Evolutionary conservation across 2,113 vertebrate species (phyloP).

Genomic region (Pterocles burchelli): DNA sequence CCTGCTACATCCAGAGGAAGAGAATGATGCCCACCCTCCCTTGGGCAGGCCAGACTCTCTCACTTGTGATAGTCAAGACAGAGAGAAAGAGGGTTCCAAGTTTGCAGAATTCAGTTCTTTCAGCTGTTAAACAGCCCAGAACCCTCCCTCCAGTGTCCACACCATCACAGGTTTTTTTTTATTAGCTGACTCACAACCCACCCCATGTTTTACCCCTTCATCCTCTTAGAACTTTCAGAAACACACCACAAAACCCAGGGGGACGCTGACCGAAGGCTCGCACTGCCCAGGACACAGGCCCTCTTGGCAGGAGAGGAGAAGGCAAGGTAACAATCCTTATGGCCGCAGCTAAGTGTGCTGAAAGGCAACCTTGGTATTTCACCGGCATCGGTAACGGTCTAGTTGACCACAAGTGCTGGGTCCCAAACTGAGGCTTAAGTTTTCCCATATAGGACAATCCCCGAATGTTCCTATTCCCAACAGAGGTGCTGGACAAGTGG

Average conservation of each 20-base stretch:
- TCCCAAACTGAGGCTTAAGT: not conserved
- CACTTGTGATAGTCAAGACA: not conserved
- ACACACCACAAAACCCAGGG: not conserved
- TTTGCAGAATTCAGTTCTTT: not conserved
- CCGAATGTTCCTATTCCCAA: not conserved
- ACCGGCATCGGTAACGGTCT: not conserved
- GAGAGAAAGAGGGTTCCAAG: not conserved
- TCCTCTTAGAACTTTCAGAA: not conserved
- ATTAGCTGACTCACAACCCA: not conserved
- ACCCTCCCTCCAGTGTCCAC: not conserved
- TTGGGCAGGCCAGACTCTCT: not conserved
- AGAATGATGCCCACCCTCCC: conserved; percentile 9
- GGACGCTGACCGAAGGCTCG: not conserved
- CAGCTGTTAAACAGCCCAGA: not conserved
- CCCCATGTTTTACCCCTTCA: not conserved
- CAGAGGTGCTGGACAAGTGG: not conserved
- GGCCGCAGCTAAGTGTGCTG: not conserved
- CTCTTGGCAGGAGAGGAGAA: not conserved
- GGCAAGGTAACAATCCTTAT: not conserved
- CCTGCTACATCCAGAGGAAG: not conserved
- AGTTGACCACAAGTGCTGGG: not conserved
- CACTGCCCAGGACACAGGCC: not conserved
- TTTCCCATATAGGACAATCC: not conserved
- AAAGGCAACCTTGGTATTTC: not conserved
- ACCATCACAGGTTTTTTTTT: not conserved